phyloP scores from a whole-genome alignment of 2,888 invertebrate genomes.

The Auanema freiburgensis region DNA sequence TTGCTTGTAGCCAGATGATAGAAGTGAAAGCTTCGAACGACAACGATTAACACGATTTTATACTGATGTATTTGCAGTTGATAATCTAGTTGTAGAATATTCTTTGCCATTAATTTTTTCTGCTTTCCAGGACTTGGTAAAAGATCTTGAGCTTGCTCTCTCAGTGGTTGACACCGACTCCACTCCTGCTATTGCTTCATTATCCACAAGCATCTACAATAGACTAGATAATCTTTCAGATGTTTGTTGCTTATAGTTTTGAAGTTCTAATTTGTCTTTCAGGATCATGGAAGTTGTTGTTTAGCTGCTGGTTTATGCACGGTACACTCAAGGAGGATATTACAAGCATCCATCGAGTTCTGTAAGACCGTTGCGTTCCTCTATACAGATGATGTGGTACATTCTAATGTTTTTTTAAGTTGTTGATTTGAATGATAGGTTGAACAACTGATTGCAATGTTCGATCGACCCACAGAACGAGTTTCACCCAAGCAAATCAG shows the following conservation, averaged over 20 bases:
- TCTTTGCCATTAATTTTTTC: no score
- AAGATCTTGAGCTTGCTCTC: neutral
- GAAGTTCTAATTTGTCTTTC: neutral
- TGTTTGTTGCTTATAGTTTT: neutral
- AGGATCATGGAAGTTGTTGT: slow-evolving; percentile 17
- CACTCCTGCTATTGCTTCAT: neutral
- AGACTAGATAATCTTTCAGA: neutral
- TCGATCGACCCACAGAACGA: no score
- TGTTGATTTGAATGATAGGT: no score
- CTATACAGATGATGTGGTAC: slow-evolving; percentile 17
- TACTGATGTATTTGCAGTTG: no score
- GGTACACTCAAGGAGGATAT: slow-evolving; percentile 13
- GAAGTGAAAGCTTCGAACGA: no score
- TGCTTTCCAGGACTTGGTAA: neutral
- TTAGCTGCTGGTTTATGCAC: slow-evolving; percentile 17
- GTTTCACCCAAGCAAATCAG: no score
- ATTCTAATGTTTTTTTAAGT: no score
- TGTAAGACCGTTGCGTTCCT: neutral
- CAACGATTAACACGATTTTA: no score
- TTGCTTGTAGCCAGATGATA: no score
- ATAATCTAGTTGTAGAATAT: no score
- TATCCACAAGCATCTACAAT: neutral
- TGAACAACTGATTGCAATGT: no score
- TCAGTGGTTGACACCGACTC: neutral
- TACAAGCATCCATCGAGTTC: slow-evolving; percentile 9